Conservation (phyloP, 2,888 invertebrate genomes). For the Lucinisca nassula region DNA sequence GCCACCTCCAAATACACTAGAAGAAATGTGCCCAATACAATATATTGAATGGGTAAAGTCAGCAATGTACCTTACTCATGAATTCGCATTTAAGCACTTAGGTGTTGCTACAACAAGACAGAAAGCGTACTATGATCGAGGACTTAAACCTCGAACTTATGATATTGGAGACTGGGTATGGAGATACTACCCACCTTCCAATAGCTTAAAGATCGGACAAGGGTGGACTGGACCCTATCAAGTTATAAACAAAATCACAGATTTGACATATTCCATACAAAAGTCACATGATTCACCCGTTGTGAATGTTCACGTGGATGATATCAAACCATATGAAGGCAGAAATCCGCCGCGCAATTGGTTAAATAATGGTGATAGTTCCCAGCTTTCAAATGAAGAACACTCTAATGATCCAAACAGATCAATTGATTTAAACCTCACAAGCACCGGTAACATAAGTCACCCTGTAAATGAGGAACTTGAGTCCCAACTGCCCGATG, state of each 20-base stretch:
- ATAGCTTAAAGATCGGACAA: not conserved
- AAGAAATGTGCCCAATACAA: constrained; percentile 8
- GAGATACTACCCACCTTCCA: not conserved
- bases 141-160: not conserved
- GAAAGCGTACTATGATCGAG: not conserved
- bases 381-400: too few relatives aligned
- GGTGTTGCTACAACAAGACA: not conserved
- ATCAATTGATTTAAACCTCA: too few relatives aligned
- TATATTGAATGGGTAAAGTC: not conserved
- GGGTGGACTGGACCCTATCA: constrained; percentile 2
- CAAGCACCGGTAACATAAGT: too few relatives aligned
- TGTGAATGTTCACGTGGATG: too few relatives aligned
- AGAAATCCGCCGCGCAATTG: not conserved
- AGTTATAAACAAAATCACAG: not conserved
- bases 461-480: too few relatives aligned
- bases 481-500: too few relatives aligned
- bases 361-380: too few relatives aligned
- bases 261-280: not conserved
- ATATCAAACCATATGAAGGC: not conserved
- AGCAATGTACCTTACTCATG: not conserved
- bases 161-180: not conserved
- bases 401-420: too few relatives aligned
- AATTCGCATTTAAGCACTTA: not conserved
- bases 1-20: too few relatives aligned
- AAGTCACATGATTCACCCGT: not conserved